Percentiles rank a stretch among this genome's conserved stretches.
These are phyloP conservation scores for Holothuria scabra DNA, from an alignment of 53 echinoderm and acorn worm genomes.

Conservation along the genomic window DNA sequence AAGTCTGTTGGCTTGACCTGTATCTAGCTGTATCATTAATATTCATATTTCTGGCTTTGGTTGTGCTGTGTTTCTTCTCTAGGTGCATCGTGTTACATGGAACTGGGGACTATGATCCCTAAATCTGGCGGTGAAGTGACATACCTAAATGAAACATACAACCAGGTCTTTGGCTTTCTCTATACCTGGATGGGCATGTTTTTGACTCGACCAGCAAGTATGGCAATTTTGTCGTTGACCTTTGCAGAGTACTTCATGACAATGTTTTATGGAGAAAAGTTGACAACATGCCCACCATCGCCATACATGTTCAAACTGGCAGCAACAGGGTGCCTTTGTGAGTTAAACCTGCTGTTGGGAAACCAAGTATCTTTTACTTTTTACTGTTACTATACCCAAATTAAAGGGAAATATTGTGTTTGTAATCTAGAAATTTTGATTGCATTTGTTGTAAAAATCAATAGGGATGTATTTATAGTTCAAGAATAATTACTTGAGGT, in stretches of 20 bases:
- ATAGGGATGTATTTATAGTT: too few species aligned
- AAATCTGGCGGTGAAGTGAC: slow-evolving; percentile 73
- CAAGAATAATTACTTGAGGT: too few species aligned
- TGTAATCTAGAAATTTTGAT: too few species aligned
- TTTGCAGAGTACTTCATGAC: slow-evolving; percentile 61
- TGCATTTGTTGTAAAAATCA: too few species aligned
- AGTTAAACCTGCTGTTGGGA: slow-evolving; percentile 1
- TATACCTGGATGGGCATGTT: slow-evolving; percentile 70
- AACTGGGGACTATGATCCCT: slow-evolving; percentile 75
- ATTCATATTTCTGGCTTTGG: too few species aligned
- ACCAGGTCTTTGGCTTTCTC: slow-evolving; percentile 61
- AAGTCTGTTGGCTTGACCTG: too few species aligned
- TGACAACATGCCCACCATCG: background rate
- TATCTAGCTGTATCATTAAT: too few species aligned
- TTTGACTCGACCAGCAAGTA: slow-evolving; percentile 60
- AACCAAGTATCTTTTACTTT: too few species aligned
- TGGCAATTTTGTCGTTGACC: slow-evolving; percentile 62
- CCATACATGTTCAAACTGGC: background rate
- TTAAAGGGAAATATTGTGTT: too few species aligned
- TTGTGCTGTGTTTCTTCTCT: background rate
- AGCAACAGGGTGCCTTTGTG: slow-evolving; percentile 21
- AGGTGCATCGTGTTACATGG: slow-evolving; percentile 76
- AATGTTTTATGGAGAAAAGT: background rate
- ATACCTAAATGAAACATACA: slow-evolving; percentile 60
- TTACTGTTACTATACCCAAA: too few species aligned